Conservation (phyloP, 2,888 invertebrate genomes). For the Lasioglossum calceatum region DNA sequence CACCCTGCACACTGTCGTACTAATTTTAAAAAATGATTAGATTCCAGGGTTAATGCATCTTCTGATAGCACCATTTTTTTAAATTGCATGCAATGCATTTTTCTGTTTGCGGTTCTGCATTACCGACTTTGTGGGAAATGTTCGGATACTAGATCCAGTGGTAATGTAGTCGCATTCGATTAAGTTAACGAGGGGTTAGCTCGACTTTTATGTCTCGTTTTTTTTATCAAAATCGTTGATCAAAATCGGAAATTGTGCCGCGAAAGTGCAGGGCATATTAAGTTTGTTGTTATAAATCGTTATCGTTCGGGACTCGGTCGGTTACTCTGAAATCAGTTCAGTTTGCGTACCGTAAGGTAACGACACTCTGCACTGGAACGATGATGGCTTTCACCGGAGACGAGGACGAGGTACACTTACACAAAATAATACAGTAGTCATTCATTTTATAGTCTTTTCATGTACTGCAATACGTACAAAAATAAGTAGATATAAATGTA, state of each 20-base stretch:
- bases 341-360: slow-evolving; percentile 47
- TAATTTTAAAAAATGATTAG: too few relatives aligned
- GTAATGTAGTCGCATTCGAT: neutral
- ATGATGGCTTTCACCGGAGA: neutral
- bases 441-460: too few relatives aligned
- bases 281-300: neutral
- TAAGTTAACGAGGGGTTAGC: neutral
- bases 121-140: too few relatives aligned
- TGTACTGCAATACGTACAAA: too few relatives aligned
- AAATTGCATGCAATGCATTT: too few relatives aligned
- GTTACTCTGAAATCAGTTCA: slow-evolving; percentile 47
- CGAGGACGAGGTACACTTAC: too few relatives aligned
- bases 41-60: too few relatives aligned
- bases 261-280: neutral
- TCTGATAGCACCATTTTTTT: too few relatives aligned
- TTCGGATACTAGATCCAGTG: neutral
- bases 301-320: slow-evolving; percentile 10
- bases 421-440: too few relatives aligned
- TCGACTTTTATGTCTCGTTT: neutral
- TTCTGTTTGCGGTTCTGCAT: too few relatives aligned
- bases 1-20: too few relatives aligned
- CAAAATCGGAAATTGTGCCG: neutral
- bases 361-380: slow-evolving; percentile 52
- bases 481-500: too few relatives aligned
- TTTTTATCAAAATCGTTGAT: neutral